Evolutionary conservation across 2,888 invertebrate species (phyloP), one percentile per base, ranked within the genome.

Genomic region (Nemapogon koenigi): DNA sequence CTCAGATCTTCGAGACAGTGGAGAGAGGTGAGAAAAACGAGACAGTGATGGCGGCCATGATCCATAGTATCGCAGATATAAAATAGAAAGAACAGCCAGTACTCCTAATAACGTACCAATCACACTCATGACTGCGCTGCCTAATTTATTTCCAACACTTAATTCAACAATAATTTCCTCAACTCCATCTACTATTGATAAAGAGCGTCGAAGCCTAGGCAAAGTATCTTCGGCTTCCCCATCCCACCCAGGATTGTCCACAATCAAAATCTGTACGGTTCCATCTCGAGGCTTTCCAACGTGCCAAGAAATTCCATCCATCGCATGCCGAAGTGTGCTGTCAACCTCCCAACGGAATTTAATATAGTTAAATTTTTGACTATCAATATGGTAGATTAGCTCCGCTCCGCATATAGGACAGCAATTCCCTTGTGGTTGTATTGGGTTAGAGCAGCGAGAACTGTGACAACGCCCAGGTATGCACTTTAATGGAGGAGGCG

Each of bases 351-450:
- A 54, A 31, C 53, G 53, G 19, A 75, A 70, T 1, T 43, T 39
- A 18, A 49, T 49, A 41, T 64, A 55, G 28, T 65, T 59, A 31
- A 72, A 75, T 19, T 49, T 55, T 41, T 61, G n/a, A n/a, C n/a
- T 51, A 30, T 61, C 57, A 1, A 62, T 44, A 28, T 64, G 49
- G 35, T 72, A 64, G 1, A 51, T 41, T 11, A 75, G 44, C 8
- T 52, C 53, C 2, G 73, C 76, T 1, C 76, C 76, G 35, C 76
- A 76, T 30, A 75, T 61, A 37, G 64, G 61, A 37, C 76, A 76
- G 43, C 76, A 76, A 45, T 68, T 69, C 1, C 76, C 76, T 1
- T 47, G 38, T 4, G 76, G 73, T 35, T 69, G 60, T 43, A n/a
- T n/a, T n/a, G n/a, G n/a, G n/a, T n/a, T n/a, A n/a, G n/a, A n/a